These are phyloP conservation scores for Noctua pronuba DNA, from an alignment of 2,888 invertebrate genomes.

Conservation along the genomic window DNA sequence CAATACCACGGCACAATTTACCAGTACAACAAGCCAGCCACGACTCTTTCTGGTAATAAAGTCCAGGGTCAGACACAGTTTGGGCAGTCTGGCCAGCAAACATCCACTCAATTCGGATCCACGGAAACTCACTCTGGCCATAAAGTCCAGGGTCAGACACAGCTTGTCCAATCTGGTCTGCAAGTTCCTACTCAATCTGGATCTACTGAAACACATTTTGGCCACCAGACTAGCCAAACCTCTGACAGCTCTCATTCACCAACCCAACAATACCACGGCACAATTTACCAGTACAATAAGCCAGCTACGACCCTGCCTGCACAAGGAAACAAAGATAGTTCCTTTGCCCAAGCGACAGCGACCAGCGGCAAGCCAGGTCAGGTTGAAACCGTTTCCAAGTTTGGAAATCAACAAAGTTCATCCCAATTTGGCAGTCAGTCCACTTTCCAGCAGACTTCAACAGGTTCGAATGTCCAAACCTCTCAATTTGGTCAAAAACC, in stretches of 20 bases:
- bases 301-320: slow-evolving; percentile 74
- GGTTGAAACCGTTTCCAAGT: slow-evolving; percentile 28
- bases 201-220: slow-evolving; percentile 22
- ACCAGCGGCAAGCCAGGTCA: slow-evolving; percentile 38
- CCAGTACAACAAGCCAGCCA: slow-evolving; percentile 80
- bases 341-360: slow-evolving; percentile 4
- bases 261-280: slow-evolving; percentile 67
- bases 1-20: slow-evolving; percentile 75
- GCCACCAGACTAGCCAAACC: slow-evolving; percentile 1
- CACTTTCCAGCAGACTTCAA: slow-evolving; percentile 46
- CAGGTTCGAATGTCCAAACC: slow-evolving; percentile 12
- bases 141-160: slow-evolving; percentile 46
- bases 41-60: slow-evolving; percentile 60
- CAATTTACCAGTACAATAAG: slow-evolving; percentile 81
- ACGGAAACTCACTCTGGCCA: slow-evolving; percentile 14
- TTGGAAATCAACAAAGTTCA: slow-evolving; percentile 45
- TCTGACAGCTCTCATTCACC: slow-evolving; percentile 35
- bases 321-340: slow-evolving; percentile 38
- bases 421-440: slow-evolving; percentile 42
- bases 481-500: slow-evolving; percentile 52
- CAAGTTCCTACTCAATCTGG: slow-evolving; percentile 31
- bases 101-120: not conserved
- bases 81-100: slow-evolving; percentile 17
- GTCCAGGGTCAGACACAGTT: slow-evolving; percentile 46
- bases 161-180: slow-evolving; percentile 26